Percentiles rank a stretch among this genome's conserved stretches.
Evolutionary conservation across 2,797 vertebrate genomes (phyloP).

Genomic region (Dicrostonyx torquatus): DNA sequence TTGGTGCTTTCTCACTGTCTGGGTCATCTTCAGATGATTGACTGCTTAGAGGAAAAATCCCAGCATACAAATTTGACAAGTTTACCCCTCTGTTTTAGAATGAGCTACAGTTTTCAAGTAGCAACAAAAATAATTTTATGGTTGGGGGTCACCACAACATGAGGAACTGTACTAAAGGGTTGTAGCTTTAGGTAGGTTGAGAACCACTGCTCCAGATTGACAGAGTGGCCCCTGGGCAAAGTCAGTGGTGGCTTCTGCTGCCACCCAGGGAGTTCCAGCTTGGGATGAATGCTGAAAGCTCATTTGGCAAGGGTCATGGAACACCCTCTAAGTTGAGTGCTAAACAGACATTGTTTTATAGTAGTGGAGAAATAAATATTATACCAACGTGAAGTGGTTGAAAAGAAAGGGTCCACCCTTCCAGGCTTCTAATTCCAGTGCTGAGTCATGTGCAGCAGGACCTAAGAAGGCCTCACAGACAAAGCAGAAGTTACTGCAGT

Average conservation of each 20-base stretch:
- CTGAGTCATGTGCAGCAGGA: not conserved
- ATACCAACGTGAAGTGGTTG: not conserved
- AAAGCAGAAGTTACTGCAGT: not conserved
- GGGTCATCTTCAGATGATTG: not conserved
- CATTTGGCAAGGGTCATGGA: not conserved
- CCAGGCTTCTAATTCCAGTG: not conserved
- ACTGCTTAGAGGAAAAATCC: not conserved
- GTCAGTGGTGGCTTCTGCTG: not conserved
- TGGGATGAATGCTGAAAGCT: not conserved
- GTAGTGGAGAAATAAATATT: constrained; percentile 3
- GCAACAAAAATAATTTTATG: not conserved
- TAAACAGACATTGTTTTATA: constrained; percentile 18
- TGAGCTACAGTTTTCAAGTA: not conserved
- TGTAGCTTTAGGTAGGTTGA: not conserved
- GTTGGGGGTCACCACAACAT: not conserved
- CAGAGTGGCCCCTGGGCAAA: not conserved
- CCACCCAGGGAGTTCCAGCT: not conserved
- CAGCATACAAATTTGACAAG: not conserved
- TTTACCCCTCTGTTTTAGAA: not conserved
- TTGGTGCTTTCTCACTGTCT: not conserved
- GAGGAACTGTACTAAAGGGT: not conserved
- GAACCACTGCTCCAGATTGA: not conserved
- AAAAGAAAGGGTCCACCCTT: not conserved
- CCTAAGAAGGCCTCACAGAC: not conserved
- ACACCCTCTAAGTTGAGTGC: not conserved